phyloP scores from a whole-genome alignment of 2,888 invertebrate genomes.

The Anoplius nigerrimus region DNA sequence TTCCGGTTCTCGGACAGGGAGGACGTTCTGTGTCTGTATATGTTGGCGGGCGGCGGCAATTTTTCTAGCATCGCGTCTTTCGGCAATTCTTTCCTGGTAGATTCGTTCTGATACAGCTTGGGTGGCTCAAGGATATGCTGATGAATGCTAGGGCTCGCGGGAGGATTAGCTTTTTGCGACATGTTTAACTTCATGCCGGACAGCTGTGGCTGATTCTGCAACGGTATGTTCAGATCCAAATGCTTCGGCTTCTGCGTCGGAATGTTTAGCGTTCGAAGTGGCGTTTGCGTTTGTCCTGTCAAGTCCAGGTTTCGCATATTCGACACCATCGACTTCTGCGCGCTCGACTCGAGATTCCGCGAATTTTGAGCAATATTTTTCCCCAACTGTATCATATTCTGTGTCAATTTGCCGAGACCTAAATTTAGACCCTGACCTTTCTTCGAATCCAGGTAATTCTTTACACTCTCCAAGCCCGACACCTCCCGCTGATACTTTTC shows the following conservation, averaged over 20 bases:
- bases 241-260: slow-evolving; percentile 64
- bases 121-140: slow-evolving; percentile 70
- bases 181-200: slow-evolving; percentile 50
- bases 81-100: slow-evolving; percentile 46
- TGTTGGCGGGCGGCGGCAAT: slow-evolving; percentile 44
- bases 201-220: slow-evolving; percentile 45
- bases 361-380: slow-evolving; percentile 68
- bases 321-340: slow-evolving; percentile 40
- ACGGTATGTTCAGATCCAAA: slow-evolving; percentile 61
- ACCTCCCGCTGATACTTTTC: slow-evolving; percentile 71
- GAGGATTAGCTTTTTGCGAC: slow-evolving; percentile 46
- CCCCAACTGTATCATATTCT: slow-evolving; percentile 70
- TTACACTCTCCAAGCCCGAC: slow-evolving; percentile 68
- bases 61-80: slow-evolving; percentile 60
- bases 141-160: slow-evolving; percentile 56
- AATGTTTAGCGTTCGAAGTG: slow-evolving; percentile 49
- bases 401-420: slow-evolving; percentile 68
- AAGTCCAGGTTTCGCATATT: slow-evolving; percentile 58
- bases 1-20: slow-evolving; percentile 70
- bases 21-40: slow-evolving; percentile 69
- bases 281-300: slow-evolving; percentile 31
- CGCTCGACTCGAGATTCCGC: slow-evolving; percentile 54
- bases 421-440: slow-evolving; percentile 68
- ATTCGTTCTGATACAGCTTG: slow-evolving; percentile 68
- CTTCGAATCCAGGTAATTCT: slow-evolving; percentile 70